phyloP scores from a whole-genome alignment of 1,140 invertebrate species.

The Zaprionus lachaisei region DNA sequence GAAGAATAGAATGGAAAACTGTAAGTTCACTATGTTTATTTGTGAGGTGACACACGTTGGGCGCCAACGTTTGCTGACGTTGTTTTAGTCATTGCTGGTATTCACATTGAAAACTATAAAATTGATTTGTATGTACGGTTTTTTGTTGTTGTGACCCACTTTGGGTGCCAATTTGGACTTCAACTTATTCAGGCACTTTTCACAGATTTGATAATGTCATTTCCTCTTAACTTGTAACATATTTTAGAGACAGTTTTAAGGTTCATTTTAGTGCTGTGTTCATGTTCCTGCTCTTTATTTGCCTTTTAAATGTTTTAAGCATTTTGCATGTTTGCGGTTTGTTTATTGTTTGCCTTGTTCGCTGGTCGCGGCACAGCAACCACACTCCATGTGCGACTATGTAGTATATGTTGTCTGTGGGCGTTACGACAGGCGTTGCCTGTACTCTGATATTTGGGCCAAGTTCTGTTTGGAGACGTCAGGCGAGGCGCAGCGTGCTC shows the following conservation, averaged over 20 bases:
- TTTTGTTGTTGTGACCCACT: too few species aligned
- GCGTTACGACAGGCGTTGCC: conserved; percentile 33
- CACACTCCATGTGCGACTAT: conserved; percentile 15
- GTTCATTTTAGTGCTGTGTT: not conserved
- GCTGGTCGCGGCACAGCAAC: conserved; percentile 19
- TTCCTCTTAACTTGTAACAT: conserved; percentile 17
- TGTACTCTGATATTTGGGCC: conserved; percentile 33
- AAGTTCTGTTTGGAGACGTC: conserved; percentile 31
- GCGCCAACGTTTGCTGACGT: not conserved
- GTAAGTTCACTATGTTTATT: not conserved
- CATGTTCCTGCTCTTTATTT: conserved; percentile 39
- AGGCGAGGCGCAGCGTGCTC: not conserved
- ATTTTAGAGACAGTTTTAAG: not conserved
- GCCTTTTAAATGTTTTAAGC: conserved; percentile 27
- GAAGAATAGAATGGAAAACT: conserved; percentile 14
- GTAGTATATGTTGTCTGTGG: conserved; percentile 37
- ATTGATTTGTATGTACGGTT: too few species aligned
- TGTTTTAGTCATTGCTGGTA: too few species aligned
- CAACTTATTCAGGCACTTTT: not conserved
- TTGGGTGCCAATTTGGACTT: too few species aligned
- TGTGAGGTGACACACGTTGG: not conserved
- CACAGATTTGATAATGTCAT: conserved; percentile 17
- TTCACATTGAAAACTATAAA: too few species aligned
- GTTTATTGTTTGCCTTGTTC: conserved; percentile 47
- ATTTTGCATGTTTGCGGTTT: conserved; percentile 49